Percentiles rank a stretch among this genome's conserved stretches.
Evolutionary conservation across 1,140 invertebrate genomes (phyloP).

Genomic region (Euura saliciscinereae): DNA sequence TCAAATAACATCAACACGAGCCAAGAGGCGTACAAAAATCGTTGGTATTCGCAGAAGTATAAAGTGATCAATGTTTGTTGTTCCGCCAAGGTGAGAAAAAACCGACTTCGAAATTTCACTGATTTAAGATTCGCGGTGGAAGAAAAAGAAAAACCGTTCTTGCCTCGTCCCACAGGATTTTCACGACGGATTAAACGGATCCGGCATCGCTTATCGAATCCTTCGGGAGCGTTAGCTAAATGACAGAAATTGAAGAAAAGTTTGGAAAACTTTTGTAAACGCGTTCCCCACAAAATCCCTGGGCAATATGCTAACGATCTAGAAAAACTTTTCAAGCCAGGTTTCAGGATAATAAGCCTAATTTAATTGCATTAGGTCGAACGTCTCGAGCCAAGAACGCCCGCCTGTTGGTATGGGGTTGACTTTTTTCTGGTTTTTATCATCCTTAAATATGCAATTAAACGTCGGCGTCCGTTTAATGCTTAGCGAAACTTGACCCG

Average conservation of each 20-base stretch:
- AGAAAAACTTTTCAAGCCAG: background rate
- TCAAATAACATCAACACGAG: too few relatives aligned
- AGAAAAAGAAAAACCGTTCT: too few relatives aligned
- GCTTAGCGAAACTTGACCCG: too few relatives aligned
- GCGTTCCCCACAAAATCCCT: background rate
- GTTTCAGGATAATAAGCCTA: background rate
- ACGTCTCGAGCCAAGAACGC: background rate
- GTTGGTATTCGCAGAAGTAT: too few relatives aligned
- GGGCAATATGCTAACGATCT: conserved; percentile 9
- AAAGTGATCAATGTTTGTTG: too few relatives aligned
- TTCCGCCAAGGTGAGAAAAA: too few relatives aligned
- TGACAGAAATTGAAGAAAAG: conserved; percentile 2
- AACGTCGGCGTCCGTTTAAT: background rate
- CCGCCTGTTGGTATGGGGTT: background rate
- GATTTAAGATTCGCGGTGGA: too few relatives aligned
- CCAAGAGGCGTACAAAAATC: too few relatives aligned
- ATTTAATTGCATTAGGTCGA: conserved; percentile 8
- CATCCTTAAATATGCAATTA: conserved; percentile 4
- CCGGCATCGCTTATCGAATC: background rate
- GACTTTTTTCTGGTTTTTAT: background rate
- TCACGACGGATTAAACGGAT: too few relatives aligned
- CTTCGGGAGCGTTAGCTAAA: background rate
- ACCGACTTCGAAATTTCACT: too few relatives aligned
- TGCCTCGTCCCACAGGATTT: too few relatives aligned
- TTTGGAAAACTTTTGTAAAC: conserved; percentile 7